Conservation (phyloP, 2,113 vertebrate genomes). For the Paedocypris sp. region DNA sequence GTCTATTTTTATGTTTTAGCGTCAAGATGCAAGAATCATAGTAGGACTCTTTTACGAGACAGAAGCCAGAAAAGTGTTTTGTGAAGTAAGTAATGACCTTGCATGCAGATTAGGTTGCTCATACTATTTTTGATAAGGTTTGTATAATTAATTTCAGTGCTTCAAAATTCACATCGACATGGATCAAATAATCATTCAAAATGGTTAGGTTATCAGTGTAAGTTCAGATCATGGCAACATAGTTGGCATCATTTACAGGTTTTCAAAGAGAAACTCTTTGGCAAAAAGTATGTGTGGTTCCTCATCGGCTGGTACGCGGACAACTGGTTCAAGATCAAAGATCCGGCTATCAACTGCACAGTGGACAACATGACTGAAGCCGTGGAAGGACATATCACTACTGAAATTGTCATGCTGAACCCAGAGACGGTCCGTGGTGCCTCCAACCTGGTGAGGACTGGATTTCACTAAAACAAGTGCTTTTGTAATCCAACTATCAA, state of each 20-base stretch:
- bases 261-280: constrained; percentile 90
- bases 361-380: constrained; percentile 91
- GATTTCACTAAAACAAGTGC: neutral
- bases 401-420: constrained; percentile 94
- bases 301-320: constrained; percentile 94
- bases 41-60: constrained; percentile 97
- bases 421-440: constrained; percentile 84
- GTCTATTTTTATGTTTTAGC: constrained; percentile 47
- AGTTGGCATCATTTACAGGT: constrained; percentile 72
- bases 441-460: constrained; percentile 76
- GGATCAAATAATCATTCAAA: neutral
- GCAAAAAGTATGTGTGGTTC: constrained; percentile 94
- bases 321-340: constrained; percentile 94
- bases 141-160: neutral
- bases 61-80: constrained; percentile 89
- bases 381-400: constrained; percentile 89
- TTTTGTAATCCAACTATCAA: neutral
- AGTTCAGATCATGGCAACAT: neutral
- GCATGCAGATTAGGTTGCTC: neutral
- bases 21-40: constrained; percentile 89
- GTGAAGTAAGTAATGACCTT: constrained; percentile 65
- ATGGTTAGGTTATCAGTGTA: neutral
- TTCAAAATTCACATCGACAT: neutral
- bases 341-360: constrained; percentile 87
- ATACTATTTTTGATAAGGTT: neutral